phyloP scores from a whole-genome alignment of 2,113 vertebrate genomes.

The human (Homo sapiens) region GRCh38 chr14:93436001-93436500 shows the following conservation, averaged over 20 bases:
- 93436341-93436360: slow-evolving; percentile 47
- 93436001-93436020: slow-evolving; percentile 16
- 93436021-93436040: neutral
- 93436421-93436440: slow-evolving; percentile 11
- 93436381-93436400: slow-evolving; percentile 53
- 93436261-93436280: slow-evolving; percentile 46
- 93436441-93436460: slow-evolving; percentile 40
- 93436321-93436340: slow-evolving; percentile 51
- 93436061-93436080: neutral
- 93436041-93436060: neutral
- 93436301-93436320: slow-evolving; percentile 50
- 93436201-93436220: slow-evolving; percentile 2
- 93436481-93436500: neutral
- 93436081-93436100: slow-evolving; percentile 31
- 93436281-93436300: slow-evolving; percentile 36
- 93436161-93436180: slow-evolving; percentile 34
- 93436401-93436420: slow-evolving; percentile 44
- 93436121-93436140: slow-evolving; percentile 38
- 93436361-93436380: slow-evolving; percentile 31
- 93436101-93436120: slow-evolving; percentile 40
- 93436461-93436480: neutral
- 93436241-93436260: slow-evolving; percentile 10
- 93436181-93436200: slow-evolving; percentile 43
- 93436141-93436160: slow-evolving; percentile 43
- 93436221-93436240: neutral